phyloP scores from a whole-genome alignment of 1,140 invertebrate genomes.

The Fopius arisanus region DNA sequence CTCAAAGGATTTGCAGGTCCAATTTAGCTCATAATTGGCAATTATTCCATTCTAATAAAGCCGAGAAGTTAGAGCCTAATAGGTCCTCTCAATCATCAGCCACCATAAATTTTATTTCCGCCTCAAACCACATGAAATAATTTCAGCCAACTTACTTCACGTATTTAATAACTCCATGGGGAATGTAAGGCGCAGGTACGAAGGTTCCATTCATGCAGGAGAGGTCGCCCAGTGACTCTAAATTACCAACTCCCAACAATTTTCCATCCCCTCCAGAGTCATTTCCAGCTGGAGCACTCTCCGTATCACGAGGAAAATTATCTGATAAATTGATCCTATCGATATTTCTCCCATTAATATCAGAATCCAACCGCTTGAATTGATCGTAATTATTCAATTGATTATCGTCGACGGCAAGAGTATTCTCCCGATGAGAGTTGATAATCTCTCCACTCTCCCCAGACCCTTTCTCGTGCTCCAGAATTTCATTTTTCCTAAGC shows the following conservation, averaged over 20 bases:
- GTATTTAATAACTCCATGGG: slow-evolving; percentile 63
- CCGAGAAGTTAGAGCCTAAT: too few species aligned
- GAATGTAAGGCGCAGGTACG: slow-evolving; percentile 55
- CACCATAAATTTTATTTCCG: neutral
- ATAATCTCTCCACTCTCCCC: neutral
- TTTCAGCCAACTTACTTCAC: slow-evolving; percentile 56
- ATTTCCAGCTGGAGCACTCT: neutral
- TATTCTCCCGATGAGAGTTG: neutral
- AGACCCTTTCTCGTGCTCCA: neutral
- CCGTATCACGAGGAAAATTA: neutral
- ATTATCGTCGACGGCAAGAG: neutral
- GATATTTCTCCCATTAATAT: neutral
- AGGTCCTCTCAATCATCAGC: too few species aligned
- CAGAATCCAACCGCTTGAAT: neutral
- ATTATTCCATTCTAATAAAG: too few species aligned
- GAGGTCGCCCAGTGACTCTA: slow-evolving; percentile 51
- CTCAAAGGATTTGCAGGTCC: too few species aligned
- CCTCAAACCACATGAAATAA: neutral
- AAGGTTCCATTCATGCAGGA: slow-evolving; percentile 63
- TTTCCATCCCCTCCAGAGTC: slow-evolving; percentile 15
- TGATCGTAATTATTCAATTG: neutral
- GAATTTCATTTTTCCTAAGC: neutral
- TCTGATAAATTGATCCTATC: neutral
- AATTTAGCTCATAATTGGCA: too few species aligned
- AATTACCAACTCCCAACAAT: slow-evolving; percentile 13